Evolutionary conservation across 2,113 vertebrate species (phyloP), one percentile per base, ranked within the genome.

Genomic region (Myiozetetes cayanensis): DNA sequence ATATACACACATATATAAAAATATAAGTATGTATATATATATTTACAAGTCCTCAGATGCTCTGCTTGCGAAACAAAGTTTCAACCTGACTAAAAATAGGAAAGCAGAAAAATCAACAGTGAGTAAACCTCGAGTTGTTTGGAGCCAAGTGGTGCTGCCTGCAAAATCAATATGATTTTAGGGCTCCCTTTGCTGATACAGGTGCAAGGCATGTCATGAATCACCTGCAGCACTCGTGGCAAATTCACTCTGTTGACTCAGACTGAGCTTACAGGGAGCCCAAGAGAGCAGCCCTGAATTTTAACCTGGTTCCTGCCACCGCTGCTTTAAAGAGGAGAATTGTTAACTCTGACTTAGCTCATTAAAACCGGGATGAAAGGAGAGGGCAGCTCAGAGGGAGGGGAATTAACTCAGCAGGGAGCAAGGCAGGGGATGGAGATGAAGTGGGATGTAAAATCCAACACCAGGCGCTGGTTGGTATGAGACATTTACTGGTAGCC

Each of bases 291-390:
- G 74, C 50, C 75, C 43, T 1, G 1, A 55, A 74, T 83, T 82
- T 89, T 52, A 84, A 78, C 72, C 52, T 6, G 4, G 33, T 30
- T 71, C n/a, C 50, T 74, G 39, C 41, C 63, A 35, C 19, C 13
- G 30, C 18, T 62, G 44, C 59, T 74, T 81, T 74, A n/a, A 88
- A 84, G 68, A 80, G 68, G 27, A 89, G 76, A 83, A 75, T 90
- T 19, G 3, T 86, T 95, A 95, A 67, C 39, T 25, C 24, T 3
- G 2, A 16, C 2, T 13, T 8, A 35, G 87, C 87, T 95, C 84
- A 72, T 91, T 94, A 94, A 81, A 68, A 33, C 65, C 17, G 52
- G 84, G 80, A 81, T 95, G 91, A 96, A 95, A 96, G 89, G 65
- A 89, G 67, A 49, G 68, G 80, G 68, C 68, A 78, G 87, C 89